phyloP scores from a whole-genome alignment of 2,888 invertebrate species.

The Spodoptera picta region DNA sequence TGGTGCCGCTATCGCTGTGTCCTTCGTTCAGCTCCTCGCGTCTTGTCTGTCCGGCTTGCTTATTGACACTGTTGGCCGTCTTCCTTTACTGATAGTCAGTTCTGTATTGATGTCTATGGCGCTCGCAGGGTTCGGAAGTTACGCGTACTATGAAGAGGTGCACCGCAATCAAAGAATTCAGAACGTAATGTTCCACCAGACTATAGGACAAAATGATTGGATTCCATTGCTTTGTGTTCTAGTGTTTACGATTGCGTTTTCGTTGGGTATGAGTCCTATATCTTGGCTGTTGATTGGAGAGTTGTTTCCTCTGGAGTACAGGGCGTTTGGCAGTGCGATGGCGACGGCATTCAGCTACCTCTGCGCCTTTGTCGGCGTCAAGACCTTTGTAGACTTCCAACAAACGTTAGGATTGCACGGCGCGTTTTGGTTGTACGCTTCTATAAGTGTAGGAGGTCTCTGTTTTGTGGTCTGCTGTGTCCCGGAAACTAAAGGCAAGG shows the following conservation, averaged over 20 bases:
- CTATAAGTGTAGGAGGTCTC: constrained; percentile 93
- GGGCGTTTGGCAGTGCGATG: constrained; percentile 95
- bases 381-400: constrained; percentile 95
- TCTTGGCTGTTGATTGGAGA: constrained; percentile 95
- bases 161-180: constrained; percentile 88
- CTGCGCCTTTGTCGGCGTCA: constrained; percentile 95
- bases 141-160: constrained; percentile 93
- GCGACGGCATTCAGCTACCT: constrained; percentile 96
- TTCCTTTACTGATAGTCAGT: constrained; percentile 94
- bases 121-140: constrained; percentile 95
- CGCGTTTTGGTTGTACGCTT: constrained; percentile 96
- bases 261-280: constrained; percentile 96
- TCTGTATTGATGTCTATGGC: constrained; percentile 95
- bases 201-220: constrained; percentile 92
- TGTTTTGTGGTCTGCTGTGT: constrained; percentile 96
- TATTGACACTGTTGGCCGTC: constrained; percentile 95
- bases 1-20: constrained; percentile 95
- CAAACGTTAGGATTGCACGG: constrained; percentile 93
- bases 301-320: constrained; percentile 94
- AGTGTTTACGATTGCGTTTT: constrained; percentile 95
- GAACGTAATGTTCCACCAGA: constrained; percentile 85
- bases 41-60: constrained; percentile 94
- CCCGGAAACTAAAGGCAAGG: constrained; percentile 97
- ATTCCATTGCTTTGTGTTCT: constrained; percentile 94
- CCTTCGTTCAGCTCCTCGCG: constrained; percentile 94